Evolutionary conservation across 1,140 invertebrate species (phyloP), one percentile per base, ranked within the genome.

Genomic region (Mycetomoellerius zeteki): DNA sequence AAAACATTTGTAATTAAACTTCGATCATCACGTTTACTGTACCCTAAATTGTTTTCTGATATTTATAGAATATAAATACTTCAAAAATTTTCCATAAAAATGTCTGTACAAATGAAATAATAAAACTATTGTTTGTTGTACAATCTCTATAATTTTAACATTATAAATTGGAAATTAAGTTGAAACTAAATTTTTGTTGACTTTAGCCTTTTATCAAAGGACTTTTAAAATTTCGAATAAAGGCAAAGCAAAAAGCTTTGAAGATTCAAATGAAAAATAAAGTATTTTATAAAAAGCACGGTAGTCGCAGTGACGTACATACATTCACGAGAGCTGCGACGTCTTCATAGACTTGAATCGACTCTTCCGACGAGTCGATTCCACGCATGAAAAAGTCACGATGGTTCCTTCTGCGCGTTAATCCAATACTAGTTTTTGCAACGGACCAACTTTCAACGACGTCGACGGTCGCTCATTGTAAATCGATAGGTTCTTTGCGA

Each of bases 351-450:
- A 89, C 73, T 88, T 75, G 30, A 69, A 69, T 43, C 78, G 60
- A 73, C 81, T 86, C 64, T 88, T 82, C 62, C 37, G 54, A 76
- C 58, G 71, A 89, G 58, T 50, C 69, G 78, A 19, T 60, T 47
- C 56, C 52, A 77, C 82, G n/a, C 60, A 69, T 84, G 85, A 90
- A 91, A 91, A 91, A 90, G 54, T 37, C 56, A 54, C 56, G 30
- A 69, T 24, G 67, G 30, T 77, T 90, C 80, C 67, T 71, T 86
- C 77, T 33, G 62, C 89, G 90, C 87, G 89, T 90, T 91, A 91
- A 91, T 91, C 89, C 89, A 91, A 91, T 91, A 90, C 90, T 91
- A 90, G 85, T 91, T 91, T 91, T 91, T 91, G 77, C 62, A 1
- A 10, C 37, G 52, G 3, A 43, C 77, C 62, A 81, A 56, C 54